Base-by-base conservation (phyloP, 2,797 vertebrate species). In the Periophthalmus magnuspinnatus region DNA sequence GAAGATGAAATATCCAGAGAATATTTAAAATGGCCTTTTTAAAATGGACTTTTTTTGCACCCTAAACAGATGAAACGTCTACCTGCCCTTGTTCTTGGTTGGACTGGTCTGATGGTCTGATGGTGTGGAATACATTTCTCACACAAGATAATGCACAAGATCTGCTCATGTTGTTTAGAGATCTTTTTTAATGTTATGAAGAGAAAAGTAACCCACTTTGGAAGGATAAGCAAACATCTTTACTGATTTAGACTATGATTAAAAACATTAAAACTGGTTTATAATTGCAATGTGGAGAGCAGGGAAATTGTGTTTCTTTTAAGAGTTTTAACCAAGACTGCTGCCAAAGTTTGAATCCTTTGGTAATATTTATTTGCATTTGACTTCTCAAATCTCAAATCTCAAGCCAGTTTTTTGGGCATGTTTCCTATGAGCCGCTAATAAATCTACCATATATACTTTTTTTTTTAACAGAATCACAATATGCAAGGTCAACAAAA, bases 251-350 rank as follows among this genome's bases (percentile, higher is more conserved):
- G 19, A 33, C 13, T 33, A 9, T 34, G 19, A 59, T 59, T 19
- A 19, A 17, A 34, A 59, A 9, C 1, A 59, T 59, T 1, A 59
- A 17, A 41, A 32, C 32, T 17, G 56, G 13, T 34, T 59, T n/a
- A 34, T 57, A 57, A 57, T 57, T 57, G 55, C 55, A 5, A 6
- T 16, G 13, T 57, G 14, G 55, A 57, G 55, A 57, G 55, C 55
- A 57, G 24, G 24, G 5, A 57, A 57, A 57, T 28, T 5, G 55
- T 50, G 5, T 56, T 56, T 57, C 55, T 64, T 22, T 38, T 47
- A 63, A 54, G 33, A 22, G 61, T 41, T 59, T 28, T 59, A 59
- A 59, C 59, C 57, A 59, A 59, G 57, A 16, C 24, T 28, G 14
- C n/a, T 59, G 13, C 57, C 57, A 59, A 57, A 59, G 28, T 6